phyloP scores from a whole-genome alignment of 1,140 invertebrate species.

The Calephelis virginiensis region DNA sequence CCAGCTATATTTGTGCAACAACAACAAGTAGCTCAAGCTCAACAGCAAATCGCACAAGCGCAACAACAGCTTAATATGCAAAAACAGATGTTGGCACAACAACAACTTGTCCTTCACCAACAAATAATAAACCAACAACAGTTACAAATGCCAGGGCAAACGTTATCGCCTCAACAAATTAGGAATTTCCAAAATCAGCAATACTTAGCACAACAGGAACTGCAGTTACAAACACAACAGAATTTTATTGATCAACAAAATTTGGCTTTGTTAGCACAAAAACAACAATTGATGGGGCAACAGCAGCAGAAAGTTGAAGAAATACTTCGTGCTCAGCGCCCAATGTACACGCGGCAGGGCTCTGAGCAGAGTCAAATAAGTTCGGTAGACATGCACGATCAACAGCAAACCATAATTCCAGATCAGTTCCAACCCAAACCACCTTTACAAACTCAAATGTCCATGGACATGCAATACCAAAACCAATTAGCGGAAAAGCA shows the following conservation, averaged over 20 bases:
- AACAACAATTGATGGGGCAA: conserved; percentile 77
- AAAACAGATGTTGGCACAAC: conserved; percentile 67
- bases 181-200: conserved; percentile 74
- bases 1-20: conserved; percentile 56
- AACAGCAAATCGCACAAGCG: conserved; percentile 66
- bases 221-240: conserved; percentile 67
- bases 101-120: conserved; percentile 70
- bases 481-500: conserved; percentile 56
- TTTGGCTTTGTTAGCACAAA: conserved; percentile 62
- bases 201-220: conserved; percentile 71
- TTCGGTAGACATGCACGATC: conserved; percentile 55
- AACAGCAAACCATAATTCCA: conserved; percentile 49
- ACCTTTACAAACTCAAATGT: conserved; percentile 56
- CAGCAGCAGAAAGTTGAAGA: conserved; percentile 75
- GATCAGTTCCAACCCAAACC: conserved; percentile 73
- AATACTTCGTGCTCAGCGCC: conserved; percentile 63
- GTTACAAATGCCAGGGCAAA: conserved; percentile 72
- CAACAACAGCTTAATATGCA: conserved; percentile 71
- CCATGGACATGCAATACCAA: conserved; percentile 65
- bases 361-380: conserved; percentile 71
- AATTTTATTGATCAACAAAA: conserved; percentile 71
- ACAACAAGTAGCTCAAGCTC: conserved; percentile 66
- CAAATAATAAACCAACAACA: conserved; percentile 67
- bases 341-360: conserved; percentile 60
- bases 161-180: conserved; percentile 73